Evolutionary conservation across 2,797 vertebrate species (phyloP), one percentile per base, ranked within the genome.

Genomic region (Xerus rutilus): DNA sequence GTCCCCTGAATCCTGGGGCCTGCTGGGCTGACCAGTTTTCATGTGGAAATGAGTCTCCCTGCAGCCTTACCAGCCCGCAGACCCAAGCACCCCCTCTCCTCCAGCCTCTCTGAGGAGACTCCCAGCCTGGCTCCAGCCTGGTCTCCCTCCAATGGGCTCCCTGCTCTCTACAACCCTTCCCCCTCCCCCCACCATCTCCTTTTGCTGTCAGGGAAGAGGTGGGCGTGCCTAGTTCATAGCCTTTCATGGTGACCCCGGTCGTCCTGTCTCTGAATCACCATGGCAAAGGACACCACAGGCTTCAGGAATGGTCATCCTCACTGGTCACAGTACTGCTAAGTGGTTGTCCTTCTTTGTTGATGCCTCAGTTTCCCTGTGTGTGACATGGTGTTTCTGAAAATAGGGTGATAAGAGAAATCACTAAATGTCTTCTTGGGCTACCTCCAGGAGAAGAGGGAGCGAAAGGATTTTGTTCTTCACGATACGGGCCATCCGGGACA

Each of bases 361-460:
- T 72, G 43, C 57, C 35, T 96, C 62, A 64, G 43, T 81, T 67
- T 84, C 3, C n/a, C 49, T 52, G 30, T 15, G 65, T 69, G 35
- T 86, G 67, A 96, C 83, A 20, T n/a, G 39, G 13, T 32, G 4
- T 65, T 81, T 93, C 47, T 73, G 74, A 79, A 84, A 89, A 62
- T 4, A n/a, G 28, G 10, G 9, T 20, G 7, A 62, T 12, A n/a
- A 43, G 18, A 73, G 28, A 54, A 11, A 39, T 47, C n/a, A 49
- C 32, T 20, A 15, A 2, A 9, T 64, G 86, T 79, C 64, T 74
- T 87, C 43, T 35, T 2, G 32, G 21, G n/a, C 54, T 45, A 32
- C 13, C 32, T 54, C 15, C 25, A 30, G 54, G 18, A 91, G 49
- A 62, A 17, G 28, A 7, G 39, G 67, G 25, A 39, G 11, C 6